Base-by-base conservation (phyloP, 2,113 vertebrate species). In the Equus quagga region DNA sequence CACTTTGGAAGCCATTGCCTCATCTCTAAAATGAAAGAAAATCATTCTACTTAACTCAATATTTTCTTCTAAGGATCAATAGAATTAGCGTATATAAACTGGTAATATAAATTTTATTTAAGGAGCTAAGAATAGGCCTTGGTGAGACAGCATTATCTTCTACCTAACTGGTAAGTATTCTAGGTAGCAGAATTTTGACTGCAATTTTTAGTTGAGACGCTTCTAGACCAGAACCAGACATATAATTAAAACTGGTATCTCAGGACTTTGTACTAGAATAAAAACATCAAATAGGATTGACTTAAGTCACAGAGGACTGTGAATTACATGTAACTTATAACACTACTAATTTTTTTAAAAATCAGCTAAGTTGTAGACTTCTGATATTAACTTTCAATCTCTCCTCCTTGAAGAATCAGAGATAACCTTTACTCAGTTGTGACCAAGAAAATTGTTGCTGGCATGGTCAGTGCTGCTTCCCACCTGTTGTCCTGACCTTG, bases 1-100 rank as follows among this genome's bases (percentile, higher is more conserved):
- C 36, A 31, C 80, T 89, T 62, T 64, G 62, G 13, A 89, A 96
- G 8, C 0, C 28, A 6, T 18, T 96, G 51, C 11, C 5, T 96
- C 24, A 41, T 70, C 46, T 96, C n/a, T 64, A 83, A 79, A 84
- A 81, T 64, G 36, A 94, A 93, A 85, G 33, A 81, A 81, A 69
- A 44, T 33, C 26, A 49, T 83, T 64, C 36, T 89, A 15, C 4
- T 36, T 82, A 46, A 41, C 24, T 89, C 54, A 72, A 7, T 84
- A 69, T 70, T 94, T 92, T 90, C 24, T 69, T 54, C 28, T 91
- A 79, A 88, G 13, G 15, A 26, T 82, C 58, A 90, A 41, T 80
- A 44, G 51, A 75, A 3, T 91, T 65, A 83, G 17, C 76, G 6
- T 41, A 24, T 54, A 2, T 83, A 84, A 96, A 80, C 6, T 33